Evolutionary conservation across 2,888 invertebrate species (phyloP).

Genomic region (Pherbina coryleti): DNA sequence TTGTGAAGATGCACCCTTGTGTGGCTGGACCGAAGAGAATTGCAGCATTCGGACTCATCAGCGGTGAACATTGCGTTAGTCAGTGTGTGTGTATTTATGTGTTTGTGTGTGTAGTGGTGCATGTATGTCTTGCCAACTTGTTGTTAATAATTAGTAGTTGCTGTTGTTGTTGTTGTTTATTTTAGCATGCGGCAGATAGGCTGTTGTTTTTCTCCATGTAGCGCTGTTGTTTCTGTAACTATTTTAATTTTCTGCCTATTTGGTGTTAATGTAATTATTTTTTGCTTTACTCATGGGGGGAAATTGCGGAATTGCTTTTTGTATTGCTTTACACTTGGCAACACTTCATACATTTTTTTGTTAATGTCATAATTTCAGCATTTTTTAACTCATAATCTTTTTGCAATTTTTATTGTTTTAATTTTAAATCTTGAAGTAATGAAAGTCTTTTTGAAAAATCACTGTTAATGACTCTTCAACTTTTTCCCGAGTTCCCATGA

Average conservation of each 20-base stretch:
- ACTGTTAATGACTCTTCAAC: too few relatives aligned
- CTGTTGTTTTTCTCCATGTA: too few relatives aligned
- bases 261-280: constrained; percentile 43
- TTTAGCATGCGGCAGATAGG: too few relatives aligned
- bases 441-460: too few relatives aligned
- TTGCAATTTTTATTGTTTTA: too few relatives aligned
- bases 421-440: too few relatives aligned
- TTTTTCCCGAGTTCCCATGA: too few relatives aligned
- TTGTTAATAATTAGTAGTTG: constrained; percentile 21
- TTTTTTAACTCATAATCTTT: too few relatives aligned
- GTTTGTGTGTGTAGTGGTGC: background rate
- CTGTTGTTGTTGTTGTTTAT: background rate
- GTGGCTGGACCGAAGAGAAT: background rate
- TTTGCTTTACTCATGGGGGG: constrained; percentile 30
- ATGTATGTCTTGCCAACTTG: constrained; percentile 18
- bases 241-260: constrained; percentile 42
- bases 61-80: background rate
- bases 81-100: background rate
- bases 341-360: background rate
- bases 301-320: constrained; percentile 2
- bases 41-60: background rate
- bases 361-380: background rate
- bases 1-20: background rate
- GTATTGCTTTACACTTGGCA: background rate
- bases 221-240: constrained; percentile 28